Evolutionary conservation across 2,113 vertebrate genomes (phyloP), one percentile per base, ranked within the genome.

Genomic region (Lutjanus erythropterus): DNA sequence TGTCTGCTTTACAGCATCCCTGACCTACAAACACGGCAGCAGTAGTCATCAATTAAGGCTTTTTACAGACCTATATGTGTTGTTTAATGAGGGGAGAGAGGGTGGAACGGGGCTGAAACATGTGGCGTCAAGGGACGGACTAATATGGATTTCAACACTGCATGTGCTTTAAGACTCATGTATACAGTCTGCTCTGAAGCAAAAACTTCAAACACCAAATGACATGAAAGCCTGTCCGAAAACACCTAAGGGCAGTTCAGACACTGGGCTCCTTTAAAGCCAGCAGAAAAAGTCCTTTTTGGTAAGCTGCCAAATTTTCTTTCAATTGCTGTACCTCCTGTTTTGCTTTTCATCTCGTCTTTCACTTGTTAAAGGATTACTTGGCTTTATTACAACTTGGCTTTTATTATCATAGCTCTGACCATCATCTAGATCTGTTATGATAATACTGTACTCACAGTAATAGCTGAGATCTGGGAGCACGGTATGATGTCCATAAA

Each of bases 41-140:
- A 65, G 58, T 65, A 88, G 78, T 87, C 87, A 87, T 88, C 87
- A 91, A 89, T 91, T 91, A 89, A 42, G 62, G 60, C 78, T 49
- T 81, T 88, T 84, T 86, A 87, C 84, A 87, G 79, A 90, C 82
- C 78, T 85, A 71, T 85, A 80, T 82, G 84, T 71, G 78, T 85
- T 49, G 62, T 88, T 89, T 88, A 89, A 92, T 80, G 82, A 65
- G 84, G 52, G 62, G 44, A 46, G 68, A 19, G 37, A 21, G 42
- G 75, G 47, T 16, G 71, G 84, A 70, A 37, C 19, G 4, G 58
- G 69, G 47, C 60, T 69, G 29, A 47, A 50, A 72, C 81, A 78
- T 78, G 85, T 78, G 74, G 42, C 3, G 37, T 18, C 8, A 42
- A 62, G 25, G 66, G 65, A 69, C 25, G 61, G 33, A 56, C 52